Evolutionary conservation across 2,888 invertebrate genomes (phyloP).

Genomic region (Tetrapedia diversipes): DNA sequence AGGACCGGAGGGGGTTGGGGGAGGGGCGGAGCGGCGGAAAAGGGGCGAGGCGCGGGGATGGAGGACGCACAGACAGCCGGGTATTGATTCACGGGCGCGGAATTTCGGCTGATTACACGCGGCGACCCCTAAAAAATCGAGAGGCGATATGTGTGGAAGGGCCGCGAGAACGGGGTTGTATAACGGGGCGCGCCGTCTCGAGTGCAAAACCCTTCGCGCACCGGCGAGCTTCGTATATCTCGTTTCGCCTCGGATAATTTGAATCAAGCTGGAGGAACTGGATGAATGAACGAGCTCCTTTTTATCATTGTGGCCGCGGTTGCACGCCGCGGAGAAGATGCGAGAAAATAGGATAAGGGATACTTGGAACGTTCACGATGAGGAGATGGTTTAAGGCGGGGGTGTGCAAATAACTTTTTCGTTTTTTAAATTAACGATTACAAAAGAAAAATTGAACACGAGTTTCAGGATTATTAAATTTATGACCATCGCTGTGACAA

Average conservation of each 20-base stretch:
- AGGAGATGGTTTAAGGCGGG: too few species aligned
- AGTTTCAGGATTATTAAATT: too few species aligned
- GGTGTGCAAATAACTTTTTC: too few species aligned
- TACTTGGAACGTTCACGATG: too few species aligned
- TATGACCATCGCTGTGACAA: too few species aligned
- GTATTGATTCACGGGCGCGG: conserved; percentile 71
- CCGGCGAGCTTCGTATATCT: neutral
- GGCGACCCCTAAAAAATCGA: conserved; percentile 36
- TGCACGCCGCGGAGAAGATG: neutral
- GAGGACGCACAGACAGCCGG: conserved; percentile 30
- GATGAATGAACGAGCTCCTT: too few species aligned
- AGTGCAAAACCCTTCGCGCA: conserved; percentile 22
- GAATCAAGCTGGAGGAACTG: conserved; percentile 29
- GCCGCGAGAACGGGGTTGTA: conserved; percentile 22
- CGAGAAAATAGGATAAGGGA: neutral
- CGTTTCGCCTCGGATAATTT: conserved; percentile 40
- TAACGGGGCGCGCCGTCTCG: conserved; percentile 30
- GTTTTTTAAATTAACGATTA: too few species aligned
- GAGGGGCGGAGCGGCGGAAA: too few species aligned
- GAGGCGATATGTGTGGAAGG: conserved; percentile 36
- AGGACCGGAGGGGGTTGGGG: conserved; percentile 36
- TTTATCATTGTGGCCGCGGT: conserved; percentile 6
- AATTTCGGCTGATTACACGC: conserved; percentile 68
- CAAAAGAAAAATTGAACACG: too few species aligned
- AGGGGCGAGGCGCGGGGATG: too few species aligned